Conservation (phyloP, 2,113 vertebrate genomes). For the Leiothrix lutea region DNA sequence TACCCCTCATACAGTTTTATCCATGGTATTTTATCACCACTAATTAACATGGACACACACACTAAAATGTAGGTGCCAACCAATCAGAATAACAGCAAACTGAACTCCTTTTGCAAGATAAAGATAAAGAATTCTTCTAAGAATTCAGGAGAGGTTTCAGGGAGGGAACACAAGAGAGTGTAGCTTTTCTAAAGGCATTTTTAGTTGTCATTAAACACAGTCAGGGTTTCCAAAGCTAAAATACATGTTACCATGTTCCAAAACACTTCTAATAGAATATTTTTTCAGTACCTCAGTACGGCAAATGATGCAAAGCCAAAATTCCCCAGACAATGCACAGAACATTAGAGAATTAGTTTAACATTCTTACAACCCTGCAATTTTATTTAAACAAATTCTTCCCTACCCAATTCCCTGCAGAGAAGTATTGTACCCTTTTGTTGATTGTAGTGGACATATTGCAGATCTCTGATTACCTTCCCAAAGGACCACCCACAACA, state of each 20-base stretch:
- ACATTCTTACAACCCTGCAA: slow-evolving; percentile 72
- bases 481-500: slow-evolving; percentile 89
- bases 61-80: not conserved
- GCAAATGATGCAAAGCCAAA: slow-evolving; percentile 65
- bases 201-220: slow-evolving; percentile 28
- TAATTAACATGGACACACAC: not conserved
- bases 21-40: not conserved
- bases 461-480: slow-evolving; percentile 80
- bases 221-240: slow-evolving; percentile 53
- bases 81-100: not conserved
- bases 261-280: slow-evolving; percentile 62
- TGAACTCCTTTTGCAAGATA: not conserved
- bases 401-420: slow-evolving; percentile 66
- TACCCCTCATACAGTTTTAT: not conserved
- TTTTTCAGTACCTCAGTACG: slow-evolving; percentile 57
- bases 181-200: slow-evolving; percentile 15
- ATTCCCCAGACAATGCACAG: slow-evolving; percentile 68
- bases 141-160: not conserved
- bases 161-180: not conserved
- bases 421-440: slow-evolving; percentile 73
- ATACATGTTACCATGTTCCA: slow-evolving; percentile 54
- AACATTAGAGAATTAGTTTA: slow-evolving; percentile 71
- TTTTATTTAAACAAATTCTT: slow-evolving; percentile 81
- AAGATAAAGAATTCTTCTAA: not conserved
- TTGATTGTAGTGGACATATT: slow-evolving; percentile 85